Conservation (phyloP, 2,888 invertebrate genomes). For the Nasonia oneida region DNA sequence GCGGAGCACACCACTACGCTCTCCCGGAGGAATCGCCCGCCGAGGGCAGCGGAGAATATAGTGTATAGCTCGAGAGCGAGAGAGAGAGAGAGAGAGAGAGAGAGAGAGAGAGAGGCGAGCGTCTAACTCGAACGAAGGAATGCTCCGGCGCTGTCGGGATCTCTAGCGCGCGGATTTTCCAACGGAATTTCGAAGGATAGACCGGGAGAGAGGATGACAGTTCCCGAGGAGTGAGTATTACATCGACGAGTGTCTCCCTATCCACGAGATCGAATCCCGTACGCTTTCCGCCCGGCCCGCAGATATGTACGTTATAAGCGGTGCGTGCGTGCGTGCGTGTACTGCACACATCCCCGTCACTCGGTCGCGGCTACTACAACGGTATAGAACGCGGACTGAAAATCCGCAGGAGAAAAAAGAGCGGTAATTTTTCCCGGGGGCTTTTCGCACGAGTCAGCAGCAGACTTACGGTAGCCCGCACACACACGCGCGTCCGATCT, state of each 20-base stretch:
- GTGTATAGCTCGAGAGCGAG: not conserved
- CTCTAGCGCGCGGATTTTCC: conserved; percentile 44
- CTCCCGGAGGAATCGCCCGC: not conserved
- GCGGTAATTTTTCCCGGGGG: conserved; percentile 14
- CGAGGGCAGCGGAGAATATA: not conserved
- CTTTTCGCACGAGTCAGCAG: conserved; percentile 43
- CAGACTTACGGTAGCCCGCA: not conserved
- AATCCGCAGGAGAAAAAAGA: conserved; percentile 3
- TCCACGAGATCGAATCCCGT: no score
- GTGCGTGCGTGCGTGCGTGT: not conserved
- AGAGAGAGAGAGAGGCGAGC: not conserved
- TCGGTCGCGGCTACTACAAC: no score
- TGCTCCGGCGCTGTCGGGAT: conserved; percentile 13
- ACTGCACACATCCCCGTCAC: not conserved
- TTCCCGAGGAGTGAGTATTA: conserved; percentile 70
- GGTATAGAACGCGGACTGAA: not conserved
- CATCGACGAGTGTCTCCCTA: not conserved
- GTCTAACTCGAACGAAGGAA: not conserved
- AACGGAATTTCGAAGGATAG: conserved; percentile 22
- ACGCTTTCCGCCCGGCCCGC: no score
- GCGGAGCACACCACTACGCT: no score
- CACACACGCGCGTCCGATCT: not conserved
- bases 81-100: not conserved
- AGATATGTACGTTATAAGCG: not conserved
- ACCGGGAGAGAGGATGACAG: conserved; percentile 66